A percentile compares a stretch with the other conserved stretches of the same genome.
These are phyloP conservation scores for Dryadula phaetusa DNA, from an alignment of 2,888 invertebrate species.

Conservation along the genomic window DNA sequence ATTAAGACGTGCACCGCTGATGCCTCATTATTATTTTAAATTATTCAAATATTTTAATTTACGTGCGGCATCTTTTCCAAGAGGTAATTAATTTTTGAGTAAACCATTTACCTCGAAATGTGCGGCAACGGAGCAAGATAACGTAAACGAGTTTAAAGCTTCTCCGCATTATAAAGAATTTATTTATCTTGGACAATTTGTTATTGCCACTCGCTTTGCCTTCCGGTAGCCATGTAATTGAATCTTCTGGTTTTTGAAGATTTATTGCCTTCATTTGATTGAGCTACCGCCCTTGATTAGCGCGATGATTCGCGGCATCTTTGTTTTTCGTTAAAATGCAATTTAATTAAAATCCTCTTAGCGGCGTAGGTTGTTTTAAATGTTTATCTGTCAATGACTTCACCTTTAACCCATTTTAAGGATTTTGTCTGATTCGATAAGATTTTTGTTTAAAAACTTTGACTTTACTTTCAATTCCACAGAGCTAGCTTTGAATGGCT, in stretches of 20 bases:
- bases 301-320: slow-evolving; percentile 52
- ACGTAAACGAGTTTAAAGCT: slow-evolving; percentile 63
- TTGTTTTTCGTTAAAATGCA: slow-evolving; percentile 50
- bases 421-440: slow-evolving; percentile 24
- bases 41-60: slow-evolving; percentile 29
- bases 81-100: slow-evolving; percentile 40
- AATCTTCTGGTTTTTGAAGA: slow-evolving; percentile 81
- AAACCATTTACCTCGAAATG: slow-evolving; percentile 58
- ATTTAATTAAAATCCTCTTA: slow-evolving; percentile 53
- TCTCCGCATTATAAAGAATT: slow-evolving; percentile 76
- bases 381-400: slow-evolving; percentile 41
- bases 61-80: slow-evolving; percentile 22
- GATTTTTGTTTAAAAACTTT: neutral
- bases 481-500: slow-evolving; percentile 4
- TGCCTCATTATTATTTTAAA: slow-evolving; percentile 16
- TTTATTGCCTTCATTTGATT: slow-evolving; percentile 71
- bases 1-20: slow-evolving; percentile 16
- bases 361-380: slow-evolving; percentile 40
- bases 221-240: slow-evolving; percentile 82
- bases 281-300: slow-evolving; percentile 80
- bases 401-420: slow-evolving; percentile 27
- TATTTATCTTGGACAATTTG: slow-evolving; percentile 83
- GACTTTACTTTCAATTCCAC: slow-evolving; percentile 4
- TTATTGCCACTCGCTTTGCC: slow-evolving; percentile 78
- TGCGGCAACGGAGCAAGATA: slow-evolving; percentile 33